Evolutionary conservation across 1,140 invertebrate genomes (phyloP), one percentile per base, ranked within the genome.

Genomic region (Doryteuthis pealeii): DNA sequence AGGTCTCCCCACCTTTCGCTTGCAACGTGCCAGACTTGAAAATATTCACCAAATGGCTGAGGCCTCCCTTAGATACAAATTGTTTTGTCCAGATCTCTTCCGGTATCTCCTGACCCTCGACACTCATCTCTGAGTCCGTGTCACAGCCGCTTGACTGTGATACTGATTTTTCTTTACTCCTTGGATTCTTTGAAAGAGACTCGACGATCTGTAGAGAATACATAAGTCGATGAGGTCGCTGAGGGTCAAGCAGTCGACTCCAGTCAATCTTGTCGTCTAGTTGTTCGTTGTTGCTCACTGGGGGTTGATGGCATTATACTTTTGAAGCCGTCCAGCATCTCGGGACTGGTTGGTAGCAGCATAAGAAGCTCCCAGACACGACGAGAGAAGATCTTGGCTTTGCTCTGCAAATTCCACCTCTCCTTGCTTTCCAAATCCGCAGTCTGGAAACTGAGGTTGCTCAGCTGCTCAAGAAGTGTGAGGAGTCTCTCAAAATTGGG

Each of bases 191-290:
- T 62, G 90, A 91, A 26, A 94, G 83, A 22, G 91, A 91, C 82
- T 97, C 95, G 1, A 97, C 93, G 72, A 97, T 96, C 83, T 97
- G 95, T 58, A 97, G 86, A 0, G 94, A 96, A 85, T 98, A 98
- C 94, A 97, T 96, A 65, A 98, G 90, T 84, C 96, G 96, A 86
- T 97, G 95, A 1, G 95, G 93, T 87, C 94, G 95, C 1, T 92
- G 91, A 0, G 95, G 94, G 88, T 96, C 93, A 0, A 98, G 88
- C 0, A 97, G 85, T 79, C 93, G 91, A 31, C 91, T 90, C 77
- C 87, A 95, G 33, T 83, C 77, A 15, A 78, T 78, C 26, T 70
- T 66, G 65, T 78, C 70, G 28, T 76, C 74, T 54, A 54, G 28
- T 32, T 26, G 66, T 26, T 18, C 30, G 6, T n/a, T 28, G 15